A percentile compares a stretch with the other conserved stretches of the same genome.
phyloP scores from a whole-genome alignment of 2,113 vertebrate species.

The Mungos mungo region DNA sequence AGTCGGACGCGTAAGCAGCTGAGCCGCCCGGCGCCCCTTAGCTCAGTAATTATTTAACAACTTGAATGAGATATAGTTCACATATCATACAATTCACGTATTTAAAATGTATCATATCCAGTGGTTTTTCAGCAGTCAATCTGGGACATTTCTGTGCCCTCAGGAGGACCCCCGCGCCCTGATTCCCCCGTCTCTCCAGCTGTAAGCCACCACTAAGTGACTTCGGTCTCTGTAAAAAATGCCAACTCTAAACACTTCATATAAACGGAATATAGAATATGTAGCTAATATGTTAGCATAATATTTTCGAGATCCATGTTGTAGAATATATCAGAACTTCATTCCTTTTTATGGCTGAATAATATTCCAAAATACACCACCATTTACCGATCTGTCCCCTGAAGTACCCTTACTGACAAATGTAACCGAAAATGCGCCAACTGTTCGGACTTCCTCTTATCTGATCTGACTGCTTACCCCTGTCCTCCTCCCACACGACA shows the following conservation, averaged over 20 bases:
- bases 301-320: background rate
- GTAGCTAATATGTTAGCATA: background rate
- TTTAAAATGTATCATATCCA: background rate
- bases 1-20: no score
- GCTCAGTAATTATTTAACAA: background rate
- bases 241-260: background rate
- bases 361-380: background rate
- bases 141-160: background rate
- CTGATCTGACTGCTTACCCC: background rate
- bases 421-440: background rate
- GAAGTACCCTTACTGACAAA: background rate
- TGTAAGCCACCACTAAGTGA: background rate
- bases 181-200: background rate
- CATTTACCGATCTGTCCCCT: background rate
- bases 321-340: background rate
- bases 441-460: background rate
- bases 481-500: background rate
- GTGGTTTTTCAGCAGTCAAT: background rate
- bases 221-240: background rate
- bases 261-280: background rate
- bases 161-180: background rate
- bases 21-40: background rate
- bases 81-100: background rate
- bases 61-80: background rate
- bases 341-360: background rate